A percentile compares a stretch with the other conserved stretches of the same genome.
These are phyloP conservation scores for Penaeus monodon DNA, from an alignment of 2,888 invertebrate genomes.

Conservation along the genomic window DNA sequence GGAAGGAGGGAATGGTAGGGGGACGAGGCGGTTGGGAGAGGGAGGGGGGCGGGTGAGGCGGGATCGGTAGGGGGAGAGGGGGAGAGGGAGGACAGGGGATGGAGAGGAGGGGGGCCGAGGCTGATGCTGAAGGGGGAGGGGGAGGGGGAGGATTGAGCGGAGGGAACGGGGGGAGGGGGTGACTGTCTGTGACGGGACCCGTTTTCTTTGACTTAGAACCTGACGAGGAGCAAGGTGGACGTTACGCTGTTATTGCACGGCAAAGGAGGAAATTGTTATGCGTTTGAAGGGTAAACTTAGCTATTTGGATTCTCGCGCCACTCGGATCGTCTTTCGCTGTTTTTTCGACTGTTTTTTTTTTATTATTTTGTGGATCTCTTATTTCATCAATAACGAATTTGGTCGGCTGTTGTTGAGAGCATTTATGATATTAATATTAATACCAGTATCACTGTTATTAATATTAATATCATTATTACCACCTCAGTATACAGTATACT, in stretches of 20 bases:
- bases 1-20: neutral
- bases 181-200: conserved; percentile 46
- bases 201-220: conserved; percentile 52
- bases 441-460: neutral
- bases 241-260: neutral
- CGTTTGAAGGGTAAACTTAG: neutral
- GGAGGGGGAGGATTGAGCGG: neutral
- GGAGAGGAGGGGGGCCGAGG: neutral
- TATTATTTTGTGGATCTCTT: too few relatives aligned
- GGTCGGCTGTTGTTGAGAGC: neutral
- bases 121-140: neutral
- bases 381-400: too few relatives aligned
- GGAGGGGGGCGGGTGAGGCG: neutral
- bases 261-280: neutral
- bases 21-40: neutral
- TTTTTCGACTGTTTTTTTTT: too few relatives aligned
- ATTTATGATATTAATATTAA: neutral
- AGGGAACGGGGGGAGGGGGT: conserved; percentile 3
- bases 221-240: conserved; percentile 22
- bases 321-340: neutral
- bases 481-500: too few relatives aligned
- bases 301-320: neutral
- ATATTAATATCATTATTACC: conserved; percentile 14
- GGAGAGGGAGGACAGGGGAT: neutral
- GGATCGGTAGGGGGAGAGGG: neutral